phyloP scores from a whole-genome alignment of 2,797 vertebrate genomes.

The Oreortyx pictus region DNA sequence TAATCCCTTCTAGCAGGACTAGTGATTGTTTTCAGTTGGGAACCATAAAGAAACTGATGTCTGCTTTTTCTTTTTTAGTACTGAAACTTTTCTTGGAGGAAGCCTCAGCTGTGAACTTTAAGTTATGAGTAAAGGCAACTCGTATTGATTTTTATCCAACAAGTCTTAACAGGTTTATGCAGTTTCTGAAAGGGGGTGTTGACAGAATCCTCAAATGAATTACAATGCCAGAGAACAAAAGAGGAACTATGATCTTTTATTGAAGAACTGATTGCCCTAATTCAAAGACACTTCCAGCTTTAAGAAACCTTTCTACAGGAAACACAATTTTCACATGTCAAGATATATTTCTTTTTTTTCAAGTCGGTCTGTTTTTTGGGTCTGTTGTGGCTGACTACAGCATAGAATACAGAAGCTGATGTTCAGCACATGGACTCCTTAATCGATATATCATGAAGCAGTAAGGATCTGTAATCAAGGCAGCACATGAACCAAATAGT shows the following conservation, averaged over 20 bases:
- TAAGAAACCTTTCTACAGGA: constrained; percentile 2
- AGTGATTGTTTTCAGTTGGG: background rate
- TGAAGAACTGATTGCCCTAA: constrained; percentile 38
- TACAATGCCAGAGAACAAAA: constrained; percentile 36
- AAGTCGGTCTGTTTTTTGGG: background rate
- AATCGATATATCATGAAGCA: background rate
- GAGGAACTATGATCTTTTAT: constrained; percentile 45
- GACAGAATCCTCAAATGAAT: constrained; percentile 48
- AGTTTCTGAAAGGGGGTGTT: constrained; percentile 21
- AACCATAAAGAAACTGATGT: background rate
- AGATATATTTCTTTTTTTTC: background rate
- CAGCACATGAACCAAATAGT: background rate
- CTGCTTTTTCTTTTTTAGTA: background rate
- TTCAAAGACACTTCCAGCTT: constrained; percentile 30
- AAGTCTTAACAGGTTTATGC: constrained; percentile 21
- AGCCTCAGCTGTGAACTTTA: background rate
- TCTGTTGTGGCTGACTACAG: background rate
- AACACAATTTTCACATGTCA: constrained; percentile 44
- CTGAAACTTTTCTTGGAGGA: background rate
- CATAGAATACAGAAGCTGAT: background rate
- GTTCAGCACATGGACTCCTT: background rate
- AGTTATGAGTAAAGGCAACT: constrained; percentile 15
- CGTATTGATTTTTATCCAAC: constrained; percentile 21
- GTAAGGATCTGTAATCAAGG: background rate
- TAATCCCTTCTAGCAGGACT: background rate